These are phyloP conservation scores for Craterocephalus amniculus DNA, from an alignment of 2,797 vertebrate species.

Conservation along the genomic window DNA sequence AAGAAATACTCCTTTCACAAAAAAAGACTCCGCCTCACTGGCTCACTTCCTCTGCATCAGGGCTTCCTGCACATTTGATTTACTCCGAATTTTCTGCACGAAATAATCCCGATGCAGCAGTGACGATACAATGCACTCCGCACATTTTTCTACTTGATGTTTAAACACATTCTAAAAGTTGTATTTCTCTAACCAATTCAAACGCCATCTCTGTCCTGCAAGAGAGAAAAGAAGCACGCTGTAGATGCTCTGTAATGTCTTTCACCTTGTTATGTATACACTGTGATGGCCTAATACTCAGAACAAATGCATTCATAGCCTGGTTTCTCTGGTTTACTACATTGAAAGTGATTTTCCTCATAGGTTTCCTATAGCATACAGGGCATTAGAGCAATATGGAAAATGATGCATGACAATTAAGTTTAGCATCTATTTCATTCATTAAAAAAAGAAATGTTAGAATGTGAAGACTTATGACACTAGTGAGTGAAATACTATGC, in stretches of 20 bases:
- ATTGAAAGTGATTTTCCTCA: not conserved
- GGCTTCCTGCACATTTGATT: conserved; percentile 7
- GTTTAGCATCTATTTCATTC: not conserved
- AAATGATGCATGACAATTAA: not conserved
- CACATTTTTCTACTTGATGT: not conserved
- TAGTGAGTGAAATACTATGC: conserved; percentile 24
- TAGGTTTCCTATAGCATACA: not conserved
- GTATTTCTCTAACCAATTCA: not conserved
- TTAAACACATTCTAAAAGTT: not conserved
- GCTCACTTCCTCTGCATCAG: not conserved
- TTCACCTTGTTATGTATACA: not conserved
- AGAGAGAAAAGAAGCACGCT: not conserved
- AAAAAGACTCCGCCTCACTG: not conserved
- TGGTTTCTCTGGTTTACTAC: not conserved
- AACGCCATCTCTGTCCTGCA: not conserved
- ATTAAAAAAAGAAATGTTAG: not conserved
- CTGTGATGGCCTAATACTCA: not conserved
- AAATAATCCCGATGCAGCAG: not conserved
- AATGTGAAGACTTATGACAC: not conserved
- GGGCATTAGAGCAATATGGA: not conserved
- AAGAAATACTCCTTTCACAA: not conserved
- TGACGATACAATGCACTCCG: not conserved
- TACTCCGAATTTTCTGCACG: conserved; percentile 6
- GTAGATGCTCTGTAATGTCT: not conserved
- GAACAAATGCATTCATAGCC: not conserved